Evolutionary conservation across 2,797 vertebrate species (phyloP), one percentile per base, ranked within the genome.

Genomic region (Lagorchestes hirsutus): DNA sequence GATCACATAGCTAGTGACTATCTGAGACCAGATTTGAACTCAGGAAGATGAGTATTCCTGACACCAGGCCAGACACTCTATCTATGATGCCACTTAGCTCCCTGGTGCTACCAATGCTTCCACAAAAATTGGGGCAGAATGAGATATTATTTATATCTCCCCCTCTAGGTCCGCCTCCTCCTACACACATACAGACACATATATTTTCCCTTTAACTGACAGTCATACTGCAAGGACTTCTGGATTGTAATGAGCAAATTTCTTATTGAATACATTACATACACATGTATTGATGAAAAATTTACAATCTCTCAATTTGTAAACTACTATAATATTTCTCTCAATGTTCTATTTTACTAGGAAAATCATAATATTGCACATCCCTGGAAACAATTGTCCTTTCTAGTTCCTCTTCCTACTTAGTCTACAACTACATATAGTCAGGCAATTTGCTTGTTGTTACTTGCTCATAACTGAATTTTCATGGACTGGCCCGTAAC

Each of bases 381-480:
- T 93, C 16, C 40, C 90, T 16, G 1, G 3, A 6, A 10, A 93
- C 10, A 90, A 90, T 14, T 6, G 11, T n/a, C 29, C 92, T 92
- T 57, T 93, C 40, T 27, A 28, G 40, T 87, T 87, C 24, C 14
- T 93, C 14, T 90, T 58, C 40, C n/a, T 56, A 56, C 50, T 96
- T 91, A 91, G 29, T 3, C 34, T 74, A n/a, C 62, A 50, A 56
- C 28, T 92, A 58, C 3, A 55, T 54, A 5, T 28, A 94, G 59
- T 82, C 24, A 94, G 92, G 59, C 34, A 82, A 62, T 55, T 46
- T 55, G 9, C n/a, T 90, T 94, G 50, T 14, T 59, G 1, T 92
- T 95, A 93, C 57, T 92, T 95, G 93, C 57, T 90, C 56, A 92
- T 54, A 56, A 67, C 93, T 54, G 62, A 59, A 55, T 91, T 24